Base-by-base conservation (phyloP, 2,113 vertebrate species). In the Archocentrus centrarchus region DNA sequence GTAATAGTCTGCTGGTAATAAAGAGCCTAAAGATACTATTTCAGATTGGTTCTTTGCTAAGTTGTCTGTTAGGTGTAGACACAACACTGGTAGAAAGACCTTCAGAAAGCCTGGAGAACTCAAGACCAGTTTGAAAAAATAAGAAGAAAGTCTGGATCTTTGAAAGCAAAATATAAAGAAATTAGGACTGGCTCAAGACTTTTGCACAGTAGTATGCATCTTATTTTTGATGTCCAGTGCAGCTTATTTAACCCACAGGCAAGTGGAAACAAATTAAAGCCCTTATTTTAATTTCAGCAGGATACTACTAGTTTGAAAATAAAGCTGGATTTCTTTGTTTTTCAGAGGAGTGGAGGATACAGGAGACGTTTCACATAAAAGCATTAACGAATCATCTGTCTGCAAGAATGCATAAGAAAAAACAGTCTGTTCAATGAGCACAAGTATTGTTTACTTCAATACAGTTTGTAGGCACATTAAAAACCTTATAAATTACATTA, bases 391-490 rank as follows among this genome's bases (percentile, higher is more conserved):
- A 4, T 53, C 27, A 30, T n/a, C 17, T 53, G 32, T 32, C 66
- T 73, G 47, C 66, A 53, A 53, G 27, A 53, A 73, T 73, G 47
- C 66, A 53, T 73, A 32, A 53, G 20, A 64, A 63, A 64, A 22
- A 11, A 0, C 6, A 27, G 18, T 15, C 35, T 41, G 39, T 84
- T 80, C 68, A 80, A 20, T 1, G 50, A 78, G n/a, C 35, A 20
- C 27, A 64, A 24, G 55, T 53, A 50, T 75, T 81, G 44, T 60
- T 53, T 59, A 41, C 82, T 64, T 76, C 4, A 18, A 68, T 24
- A 64, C 50, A 50, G 79, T 79, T 81, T 30, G 27, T 53, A 53
- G 66, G 66, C 66, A 53, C 47, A 58, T 32, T 86, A 77, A 78
- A 77, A 77, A 66, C 78, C 68, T 79, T 20, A 57, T 37, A 75